Base-by-base conservation (phyloP, 2,888 invertebrate species). In the Thecocarcelia acutangulata region DNA sequence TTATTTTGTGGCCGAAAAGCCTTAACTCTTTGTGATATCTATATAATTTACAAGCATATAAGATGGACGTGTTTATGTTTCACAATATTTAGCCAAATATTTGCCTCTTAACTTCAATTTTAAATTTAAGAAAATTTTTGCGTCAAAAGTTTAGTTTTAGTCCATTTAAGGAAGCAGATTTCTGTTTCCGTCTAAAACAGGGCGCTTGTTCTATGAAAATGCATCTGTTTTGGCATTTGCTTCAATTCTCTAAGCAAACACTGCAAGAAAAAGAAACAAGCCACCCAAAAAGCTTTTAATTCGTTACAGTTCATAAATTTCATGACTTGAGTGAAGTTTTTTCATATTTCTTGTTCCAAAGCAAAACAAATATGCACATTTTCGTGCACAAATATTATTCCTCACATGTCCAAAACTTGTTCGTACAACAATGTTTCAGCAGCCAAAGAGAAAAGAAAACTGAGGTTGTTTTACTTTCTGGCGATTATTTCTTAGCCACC, bases 301-400 rank as follows among this genome's bases (percentile, higher is more conserved):
- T 74, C 50, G 48, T 69, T 69, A 58, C 74, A 79, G 61, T 74
- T 80, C 58, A 80, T 79, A 79, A 74, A 69, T 74, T 74, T 74
- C 58, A 44, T 50, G 63, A 69, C 69, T 69, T 58, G 28, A 56
- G 72, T 78, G 64, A 72, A 46, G 61, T 63, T 44, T 15, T 40
- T 19, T 12, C 54, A 24, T 44, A 19, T 63, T 15, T 17, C 46
- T 59, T 40, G 4, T 9, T 59, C 9, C 13, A 1, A 33, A 9
- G 15, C 12, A 46, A 11, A 40, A 12, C 13, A 21, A 15, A 59
- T n/a, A 50, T 11, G 5, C 21, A 24, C 19, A 33, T 33, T 9
- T 2, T n/a, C 6, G 11, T 46, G 3, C 6, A 33, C 24, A 40
- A 24, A 42, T 42, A 12, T 28, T 66, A 40, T 33, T 24, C 13